Evolutionary conservation across 2,888 invertebrate species (phyloP).

Genomic region (Barypeithes pellucidus): DNA sequence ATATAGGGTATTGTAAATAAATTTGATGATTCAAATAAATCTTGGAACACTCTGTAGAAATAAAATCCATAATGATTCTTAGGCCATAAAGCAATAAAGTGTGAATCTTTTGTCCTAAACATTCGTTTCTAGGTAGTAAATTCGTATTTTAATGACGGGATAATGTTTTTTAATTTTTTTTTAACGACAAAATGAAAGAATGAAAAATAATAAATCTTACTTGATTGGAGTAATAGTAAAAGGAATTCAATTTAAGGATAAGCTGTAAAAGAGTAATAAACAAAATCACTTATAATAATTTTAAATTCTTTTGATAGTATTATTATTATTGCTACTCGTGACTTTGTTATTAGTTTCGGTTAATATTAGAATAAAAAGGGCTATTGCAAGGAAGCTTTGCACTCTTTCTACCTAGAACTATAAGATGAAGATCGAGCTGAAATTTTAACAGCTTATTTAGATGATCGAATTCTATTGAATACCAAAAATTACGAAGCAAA

Average conservation of each 20-base stretch:
- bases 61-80: slow-evolving; percentile 47
- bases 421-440: too few species aligned
- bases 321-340: too few species aligned
- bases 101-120: slow-evolving; percentile 21
- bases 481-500: too few species aligned
- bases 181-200: slow-evolving; percentile 19
- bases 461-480: too few species aligned
- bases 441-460: too few species aligned
- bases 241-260: slow-evolving; percentile 10
- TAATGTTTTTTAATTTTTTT: slow-evolving; percentile 17
- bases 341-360: too few species aligned
- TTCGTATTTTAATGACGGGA: slow-evolving; percentile 20
- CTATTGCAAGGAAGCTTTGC: too few species aligned
- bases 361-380: too few species aligned
- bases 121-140: slow-evolving; percentile 21
- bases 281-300: slow-evolving; percentile 6
- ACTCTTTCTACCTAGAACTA: too few species aligned
- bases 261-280: slow-evolving; percentile 24
- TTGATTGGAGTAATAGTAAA: slow-evolving; percentile 18
- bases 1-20: slow-evolving; percentile 53
- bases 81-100: slow-evolving; percentile 50
- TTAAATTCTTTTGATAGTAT: slow-evolving; percentile 4
- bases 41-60: slow-evolving; percentile 40
- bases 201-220: slow-evolving; percentile 27
- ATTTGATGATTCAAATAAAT: slow-evolving; percentile 49